Base-by-base conservation (phyloP, 2,888 invertebrate species). In the Hedychridium roseum region DNA sequence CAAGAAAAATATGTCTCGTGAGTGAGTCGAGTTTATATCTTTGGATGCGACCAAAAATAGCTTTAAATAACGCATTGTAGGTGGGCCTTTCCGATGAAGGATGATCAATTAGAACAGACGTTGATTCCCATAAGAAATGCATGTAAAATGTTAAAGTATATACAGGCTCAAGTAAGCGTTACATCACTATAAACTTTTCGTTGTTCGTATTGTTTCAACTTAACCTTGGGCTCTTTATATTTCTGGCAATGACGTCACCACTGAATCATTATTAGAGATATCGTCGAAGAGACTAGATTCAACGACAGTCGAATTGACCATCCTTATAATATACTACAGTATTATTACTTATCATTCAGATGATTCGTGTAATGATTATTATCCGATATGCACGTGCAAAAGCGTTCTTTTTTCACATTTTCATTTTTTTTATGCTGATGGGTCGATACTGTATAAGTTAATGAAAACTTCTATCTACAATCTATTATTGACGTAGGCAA, bases 401-500 rank as follows among this genome's bases (percentile, higher is more conserved):
- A 66, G 64, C 60, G 50, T 59, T 54, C 55, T 55, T 56, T 56
- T 57, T 45, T 48, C 43, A 31, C 58, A 50, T 56, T 58, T 40
- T 40, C 42, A 35, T 41, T 47, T 50, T 31, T 46, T 50, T 60
- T 61, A 73, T 73, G 76, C 73, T 75, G 74, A 62, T 68, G 63
- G 54, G 68, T 72, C 64, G 74, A 73, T 76, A 74, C 75, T 74
- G 74, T 72, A 74, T 73, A 66, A 70, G 66, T 73, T 60, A 67
- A 64, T 62, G 58, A 68, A 66, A 57, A 50, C 21, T 40, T 57
- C 58, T 65, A 55, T 53, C 54, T 60, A 60, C 53, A 20, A 50
- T 45, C 65, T 54, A 55, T 57, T 58, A 64, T 64, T 64, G 61
- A 64, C 52, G 45, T 64, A 64, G 64, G 64, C 64, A 61, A 70